Percentiles rank a stretch among this genome's conserved stretches.
phyloP scores from a whole-genome alignment of 1,140 invertebrate species.

The Hermetia illucens region DNA sequence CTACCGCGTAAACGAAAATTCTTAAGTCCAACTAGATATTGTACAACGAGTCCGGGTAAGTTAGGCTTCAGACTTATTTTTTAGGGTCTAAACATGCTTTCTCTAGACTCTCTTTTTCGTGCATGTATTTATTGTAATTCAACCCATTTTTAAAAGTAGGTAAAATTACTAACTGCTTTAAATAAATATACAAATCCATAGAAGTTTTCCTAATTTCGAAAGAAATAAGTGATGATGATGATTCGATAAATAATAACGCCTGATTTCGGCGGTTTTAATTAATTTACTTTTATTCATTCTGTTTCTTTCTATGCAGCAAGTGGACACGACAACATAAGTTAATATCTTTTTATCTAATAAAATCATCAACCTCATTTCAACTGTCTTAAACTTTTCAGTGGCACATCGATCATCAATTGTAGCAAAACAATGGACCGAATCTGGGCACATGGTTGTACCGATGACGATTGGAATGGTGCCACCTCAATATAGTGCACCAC shows the following conservation, averaged over 20 bases:
- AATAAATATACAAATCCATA: too few relatives aligned
- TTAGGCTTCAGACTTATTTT: background rate
- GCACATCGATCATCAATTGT: slow-evolving; percentile 2
- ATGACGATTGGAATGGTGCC: background rate
- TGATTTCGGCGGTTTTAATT: too few relatives aligned
- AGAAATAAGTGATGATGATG: too few relatives aligned
- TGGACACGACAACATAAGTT: background rate
- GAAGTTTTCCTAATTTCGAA: too few relatives aligned
- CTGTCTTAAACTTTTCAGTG: too few relatives aligned
- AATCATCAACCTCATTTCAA: background rate
- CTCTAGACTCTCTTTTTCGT: too few relatives aligned
- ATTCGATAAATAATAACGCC: too few relatives aligned
- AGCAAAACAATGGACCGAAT: background rate
- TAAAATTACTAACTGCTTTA: too few relatives aligned
- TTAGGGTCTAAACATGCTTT: too few relatives aligned
- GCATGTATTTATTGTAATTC: too few relatives aligned
- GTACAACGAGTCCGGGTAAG: background rate
- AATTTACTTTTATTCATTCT: background rate
- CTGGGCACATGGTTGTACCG: slow-evolving; percentile 1
- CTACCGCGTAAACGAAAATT: slow-evolving; percentile 3
- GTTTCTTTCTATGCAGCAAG: background rate
- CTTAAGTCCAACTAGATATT: slow-evolving; percentile 2
- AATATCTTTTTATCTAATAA: background rate
- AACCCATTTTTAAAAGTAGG: too few relatives aligned
- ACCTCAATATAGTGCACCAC: slow-evolving; percentile 3